These are phyloP conservation scores for Plumapathes pennacea DNA, from an alignment of 92 coral and sea anemone genomes.

Conservation along the genomic window DNA sequence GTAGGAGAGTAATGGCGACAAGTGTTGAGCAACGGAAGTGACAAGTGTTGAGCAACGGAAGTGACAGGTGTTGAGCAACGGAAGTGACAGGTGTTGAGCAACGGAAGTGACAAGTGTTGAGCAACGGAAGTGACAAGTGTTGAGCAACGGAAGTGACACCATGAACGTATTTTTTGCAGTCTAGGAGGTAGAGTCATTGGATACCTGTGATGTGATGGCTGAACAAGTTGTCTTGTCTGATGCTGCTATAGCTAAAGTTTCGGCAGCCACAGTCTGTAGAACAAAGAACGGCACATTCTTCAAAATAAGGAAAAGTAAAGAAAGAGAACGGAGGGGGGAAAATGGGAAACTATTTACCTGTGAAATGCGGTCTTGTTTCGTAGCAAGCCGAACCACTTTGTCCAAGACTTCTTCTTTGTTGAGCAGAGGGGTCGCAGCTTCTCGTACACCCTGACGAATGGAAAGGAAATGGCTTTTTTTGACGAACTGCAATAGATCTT, in stretches of 20 bases:
- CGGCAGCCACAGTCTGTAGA: slow-evolving; percentile 82
- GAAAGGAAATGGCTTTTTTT: too few species aligned
- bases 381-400: slow-evolving; percentile 73
- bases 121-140: too few species aligned
- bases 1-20: too few species aligned
- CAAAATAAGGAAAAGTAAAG: background rate
- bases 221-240: slow-evolving; percentile 78
- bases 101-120: too few species aligned
- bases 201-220: slow-evolving; percentile 61
- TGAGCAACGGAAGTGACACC: too few species aligned
- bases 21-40: too few species aligned
- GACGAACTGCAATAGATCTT: too few species aligned
- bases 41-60: too few species aligned
- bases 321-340: background rate
- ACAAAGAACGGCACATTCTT: background rate
- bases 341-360: slow-evolving; percentile 48
- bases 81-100: too few species aligned
- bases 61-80: too few species aligned
- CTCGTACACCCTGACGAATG: slow-evolving; percentile 74
- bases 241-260: slow-evolving; percentile 87
- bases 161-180: too few species aligned
- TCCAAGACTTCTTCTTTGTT: slow-evolving; percentile 70
- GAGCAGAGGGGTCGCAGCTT: slow-evolving; percentile 74
- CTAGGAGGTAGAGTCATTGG: background rate
- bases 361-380: slow-evolving; percentile 46